phyloP scores from a whole-genome alignment of 64 coral and sea anemone species.

The Porites australiensis region DNA sequence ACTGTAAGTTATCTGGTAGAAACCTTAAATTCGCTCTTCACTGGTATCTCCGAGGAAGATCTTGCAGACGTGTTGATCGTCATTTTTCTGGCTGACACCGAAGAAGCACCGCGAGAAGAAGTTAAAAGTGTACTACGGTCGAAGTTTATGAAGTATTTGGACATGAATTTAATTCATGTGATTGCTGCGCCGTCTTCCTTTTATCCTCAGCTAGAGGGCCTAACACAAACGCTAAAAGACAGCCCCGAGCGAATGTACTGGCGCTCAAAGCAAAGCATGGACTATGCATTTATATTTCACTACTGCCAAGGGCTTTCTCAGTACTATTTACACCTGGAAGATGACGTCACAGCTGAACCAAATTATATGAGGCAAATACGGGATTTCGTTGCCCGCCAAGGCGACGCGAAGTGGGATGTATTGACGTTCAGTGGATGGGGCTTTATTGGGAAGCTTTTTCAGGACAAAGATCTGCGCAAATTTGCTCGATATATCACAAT shows the following conservation, averaged over 20 bases:
- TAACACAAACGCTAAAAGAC: slow-evolving; percentile 56
- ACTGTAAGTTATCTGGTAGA: slow-evolving; percentile 64
- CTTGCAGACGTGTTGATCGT: slow-evolving; percentile 57
- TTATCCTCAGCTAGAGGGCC: slow-evolving; percentile 78
- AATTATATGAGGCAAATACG: slow-evolving; percentile 67
- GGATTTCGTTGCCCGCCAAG: slow-evolving; percentile 40
- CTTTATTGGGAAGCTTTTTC: slow-evolving; percentile 87
- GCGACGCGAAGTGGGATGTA: slow-evolving; percentile 26
- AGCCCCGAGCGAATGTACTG: slow-evolving; percentile 82
- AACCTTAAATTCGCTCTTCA: slow-evolving; percentile 68
- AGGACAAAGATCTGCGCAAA: slow-evolving; percentile 47
- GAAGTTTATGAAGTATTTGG: slow-evolving; percentile 53
- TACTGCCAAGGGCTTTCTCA: slow-evolving; percentile 67
- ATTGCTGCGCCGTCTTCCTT: slow-evolving; percentile 78
- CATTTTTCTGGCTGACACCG: slow-evolving; percentile 80
- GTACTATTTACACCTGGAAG: slow-evolving; percentile 93
- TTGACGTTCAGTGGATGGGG: slow-evolving; percentile 60
- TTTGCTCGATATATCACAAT: slow-evolving; percentile 51
- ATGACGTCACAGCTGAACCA: slow-evolving; percentile 56
- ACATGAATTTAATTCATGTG: slow-evolving; percentile 77
- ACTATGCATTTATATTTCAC: slow-evolving; percentile 80
- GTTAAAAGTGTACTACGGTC: slow-evolving; percentile 33
- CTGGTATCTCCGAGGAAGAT: slow-evolving; percentile 28
- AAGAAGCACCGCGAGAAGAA: slow-evolving; percentile 44
- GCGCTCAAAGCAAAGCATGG: slow-evolving; percentile 90